These are phyloP conservation scores for Saguinus imperator DNA, from an alignment of 2,113 vertebrate genomes.

Conservation along the genomic window DNA sequence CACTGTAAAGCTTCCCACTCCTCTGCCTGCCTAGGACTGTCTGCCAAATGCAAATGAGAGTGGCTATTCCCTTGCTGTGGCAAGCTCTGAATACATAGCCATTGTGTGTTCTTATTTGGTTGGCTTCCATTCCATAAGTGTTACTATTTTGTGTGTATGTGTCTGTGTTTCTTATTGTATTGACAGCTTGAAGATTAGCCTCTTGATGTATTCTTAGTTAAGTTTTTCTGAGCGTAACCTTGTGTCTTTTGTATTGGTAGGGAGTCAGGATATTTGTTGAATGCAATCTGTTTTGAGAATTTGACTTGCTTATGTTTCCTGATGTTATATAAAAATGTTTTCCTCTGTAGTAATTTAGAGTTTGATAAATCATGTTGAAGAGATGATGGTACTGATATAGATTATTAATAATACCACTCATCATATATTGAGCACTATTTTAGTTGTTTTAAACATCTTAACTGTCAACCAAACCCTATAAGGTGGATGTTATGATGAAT, in stretches of 20 bases:
- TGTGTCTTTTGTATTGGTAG: not conserved
- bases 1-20: not conserved
- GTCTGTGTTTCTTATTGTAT: conserved; percentile 28
- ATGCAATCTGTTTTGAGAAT: not conserved
- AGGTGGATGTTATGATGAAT: not conserved
- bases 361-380: conserved; percentile 31
- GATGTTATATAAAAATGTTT: not conserved
- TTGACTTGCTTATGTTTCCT: conserved; percentile 30
- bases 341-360: not conserved
- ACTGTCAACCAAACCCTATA: not conserved
- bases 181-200: not conserved
- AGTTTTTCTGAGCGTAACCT: not conserved
- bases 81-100: not conserved
- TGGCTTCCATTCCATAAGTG: conserved; percentile 6
- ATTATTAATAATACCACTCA: not conserved
- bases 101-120: not conserved
- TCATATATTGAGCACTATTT: not conserved
- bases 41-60: not conserved
- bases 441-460: conserved; percentile 33
- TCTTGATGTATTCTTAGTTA: not conserved
- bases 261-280: conserved; percentile 11
- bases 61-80: not conserved
- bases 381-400: not conserved
- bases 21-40: not conserved
- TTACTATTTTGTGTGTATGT: not conserved